Evolutionary conservation across 2,888 invertebrate genomes (phyloP).

Genomic region (Dryadula phaetusa): DNA sequence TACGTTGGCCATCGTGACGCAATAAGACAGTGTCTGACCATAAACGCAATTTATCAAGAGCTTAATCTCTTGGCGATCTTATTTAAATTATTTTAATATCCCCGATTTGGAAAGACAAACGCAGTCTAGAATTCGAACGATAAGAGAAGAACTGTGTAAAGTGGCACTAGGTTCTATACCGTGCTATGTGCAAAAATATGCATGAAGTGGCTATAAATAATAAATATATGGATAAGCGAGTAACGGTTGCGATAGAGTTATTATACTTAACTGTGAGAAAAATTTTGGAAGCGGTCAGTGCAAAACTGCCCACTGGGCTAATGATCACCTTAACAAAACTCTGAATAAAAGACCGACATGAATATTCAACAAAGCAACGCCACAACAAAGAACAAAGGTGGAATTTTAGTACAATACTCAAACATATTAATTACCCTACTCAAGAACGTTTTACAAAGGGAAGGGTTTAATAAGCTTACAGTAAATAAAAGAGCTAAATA

Average conservation of each 20-base stretch:
- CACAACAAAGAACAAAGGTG: constrained; percentile 71
- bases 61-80: no score
- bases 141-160: no score
- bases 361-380: constrained; percentile 64
- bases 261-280: constrained; percentile 65
- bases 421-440: constrained; percentile 81
- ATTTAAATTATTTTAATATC: no score
- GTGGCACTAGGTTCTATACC: no score
- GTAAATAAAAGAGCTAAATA: constrained; percentile 75
- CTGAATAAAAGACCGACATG: constrained; percentile 61
- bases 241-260: constrained; percentile 62
- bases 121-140: no score
- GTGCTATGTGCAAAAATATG: no score
- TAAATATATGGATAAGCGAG: constrained; percentile 21
- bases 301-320: constrained; percentile 77
- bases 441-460: constrained; percentile 66
- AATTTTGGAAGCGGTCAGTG: constrained; percentile 65
- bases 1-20: background rate
- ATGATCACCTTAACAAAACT: constrained; percentile 76
- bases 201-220: no score
- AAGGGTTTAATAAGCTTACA: constrained; percentile 81
- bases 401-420: constrained; percentile 75
- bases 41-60: no score
- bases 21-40: no score
- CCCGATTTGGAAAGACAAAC: no score